A percentile compares a stretch with the other conserved stretches of the same genome.
Conservation (phyloP, 1,140 invertebrate species). For the Coptotermes formosanus region DNA sequence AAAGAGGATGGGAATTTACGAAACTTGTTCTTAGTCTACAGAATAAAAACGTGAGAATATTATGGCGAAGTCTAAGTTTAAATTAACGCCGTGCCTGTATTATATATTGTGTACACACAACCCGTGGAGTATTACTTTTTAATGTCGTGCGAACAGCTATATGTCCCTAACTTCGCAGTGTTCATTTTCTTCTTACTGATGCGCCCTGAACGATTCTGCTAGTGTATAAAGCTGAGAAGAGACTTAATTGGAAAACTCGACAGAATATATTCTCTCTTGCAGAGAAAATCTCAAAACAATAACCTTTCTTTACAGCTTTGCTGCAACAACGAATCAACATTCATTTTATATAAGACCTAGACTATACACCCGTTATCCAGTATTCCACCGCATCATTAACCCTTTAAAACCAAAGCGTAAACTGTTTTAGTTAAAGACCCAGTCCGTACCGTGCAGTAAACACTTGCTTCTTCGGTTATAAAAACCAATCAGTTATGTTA, state of each 20-base stretch:
- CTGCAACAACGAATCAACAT: background rate
- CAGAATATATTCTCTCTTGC: background rate
- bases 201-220: too few species aligned
- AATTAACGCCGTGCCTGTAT: background rate
- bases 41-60: background rate
- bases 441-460: too few species aligned
- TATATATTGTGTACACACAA: background rate
- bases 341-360: background rate
- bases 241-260: conserved; percentile 16
- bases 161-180: background rate
- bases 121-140: conserved; percentile 2
- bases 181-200: too few species aligned
- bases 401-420: too few species aligned
- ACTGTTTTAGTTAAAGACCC: too few species aligned
- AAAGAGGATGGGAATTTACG: background rate
- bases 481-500: too few species aligned
- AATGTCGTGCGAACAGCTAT: background rate
- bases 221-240: background rate
- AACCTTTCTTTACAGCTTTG: background rate
- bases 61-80: background rate
- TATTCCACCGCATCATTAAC: too few species aligned
- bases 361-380: too few species aligned
- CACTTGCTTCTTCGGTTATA: too few species aligned
- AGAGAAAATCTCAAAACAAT: background rate
- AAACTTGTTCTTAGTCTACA: background rate